Percentiles rank a stretch among this genome's conserved stretches.
Evolutionary conservation across 23 tunicate genomes (phyloP).

Genomic region (Aplidium turbinatum): DNA sequence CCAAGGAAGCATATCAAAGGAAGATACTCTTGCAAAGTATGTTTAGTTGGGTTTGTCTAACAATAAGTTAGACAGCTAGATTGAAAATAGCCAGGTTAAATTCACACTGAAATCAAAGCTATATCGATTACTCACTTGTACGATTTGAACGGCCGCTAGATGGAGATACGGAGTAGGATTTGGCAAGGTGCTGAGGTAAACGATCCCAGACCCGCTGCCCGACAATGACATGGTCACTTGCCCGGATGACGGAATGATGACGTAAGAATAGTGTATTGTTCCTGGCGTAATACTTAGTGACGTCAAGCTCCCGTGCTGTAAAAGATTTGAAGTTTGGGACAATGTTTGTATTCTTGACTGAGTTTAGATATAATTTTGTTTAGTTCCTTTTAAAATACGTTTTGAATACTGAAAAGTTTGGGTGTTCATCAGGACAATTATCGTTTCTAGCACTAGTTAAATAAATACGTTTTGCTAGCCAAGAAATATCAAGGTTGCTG

Average conservation of each 20-base stretch:
- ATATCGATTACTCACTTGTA: slow-evolving; percentile 13
- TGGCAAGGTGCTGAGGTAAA: slow-evolving; percentile 17
- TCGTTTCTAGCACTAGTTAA: background rate
- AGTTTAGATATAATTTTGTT: background rate
- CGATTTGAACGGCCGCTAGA: background rate
- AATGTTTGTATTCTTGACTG: background rate
- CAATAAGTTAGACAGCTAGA: no score
- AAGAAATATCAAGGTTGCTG: no score
- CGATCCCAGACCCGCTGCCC: background rate
- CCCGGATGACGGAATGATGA: background rate
- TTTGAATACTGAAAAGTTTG: no score
- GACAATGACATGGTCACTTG: background rate
- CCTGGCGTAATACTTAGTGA: background rate
- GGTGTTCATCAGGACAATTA: no score
- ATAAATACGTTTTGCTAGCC: background rate
- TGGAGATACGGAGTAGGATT: slow-evolving; percentile 13
- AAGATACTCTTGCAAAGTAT: no score
- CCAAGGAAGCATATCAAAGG: no score
- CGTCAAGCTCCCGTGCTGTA: background rate
- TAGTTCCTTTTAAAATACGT: background rate
- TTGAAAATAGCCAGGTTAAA: no score
- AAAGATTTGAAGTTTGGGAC: no score
- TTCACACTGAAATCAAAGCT: background rate
- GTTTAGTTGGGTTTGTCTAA: no score
- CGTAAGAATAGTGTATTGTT: background rate